These are phyloP conservation scores for Conus betulinus DNA, from an alignment of 1,140 invertebrate genomes.

Conservation along the genomic window DNA sequence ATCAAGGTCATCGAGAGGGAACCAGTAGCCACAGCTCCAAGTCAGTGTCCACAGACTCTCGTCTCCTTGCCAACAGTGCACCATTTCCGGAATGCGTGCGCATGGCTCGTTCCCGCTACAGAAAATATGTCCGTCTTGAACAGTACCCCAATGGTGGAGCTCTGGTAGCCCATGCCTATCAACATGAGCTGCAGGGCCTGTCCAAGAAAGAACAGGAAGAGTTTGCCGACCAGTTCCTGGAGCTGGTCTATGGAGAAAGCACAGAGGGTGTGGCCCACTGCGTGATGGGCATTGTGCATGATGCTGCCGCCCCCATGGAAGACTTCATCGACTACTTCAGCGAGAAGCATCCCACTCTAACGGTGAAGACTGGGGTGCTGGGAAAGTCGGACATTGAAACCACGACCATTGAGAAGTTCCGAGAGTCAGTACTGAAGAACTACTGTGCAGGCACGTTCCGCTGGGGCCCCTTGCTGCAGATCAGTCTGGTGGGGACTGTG, in stretches of 20 bases:
- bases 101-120: conserved; percentile 43
- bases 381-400: conserved; percentile 95
- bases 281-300: conserved; percentile 97
- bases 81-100: conserved; percentile 25
- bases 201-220: conserved; percentile 84
- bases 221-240: conserved; percentile 92
- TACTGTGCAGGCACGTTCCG: conserved; percentile 93
- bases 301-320: conserved; percentile 90
- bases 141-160: conserved; percentile 97
- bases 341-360: conserved; percentile 87
- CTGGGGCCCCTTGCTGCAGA: conserved; percentile 95
- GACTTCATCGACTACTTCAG: conserved; percentile 96
- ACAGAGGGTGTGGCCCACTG: conserved; percentile 79
- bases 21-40: neutral
- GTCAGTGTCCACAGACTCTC: neutral
- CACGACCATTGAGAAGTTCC: conserved; percentile 91
- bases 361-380: conserved; percentile 94
- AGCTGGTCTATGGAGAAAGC: conserved; percentile 79
- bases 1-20: neutral
- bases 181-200: conserved; percentile 92
- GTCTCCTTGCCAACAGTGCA: neutral
- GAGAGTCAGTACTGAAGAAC: conserved; percentile 87
- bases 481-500: conserved; percentile 97
- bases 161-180: conserved; percentile 92
- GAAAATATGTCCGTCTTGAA: conserved; percentile 88